Base-by-base conservation (phyloP, 2,113 vertebrate species). In the Nycticryphes semicollaris region DNA sequence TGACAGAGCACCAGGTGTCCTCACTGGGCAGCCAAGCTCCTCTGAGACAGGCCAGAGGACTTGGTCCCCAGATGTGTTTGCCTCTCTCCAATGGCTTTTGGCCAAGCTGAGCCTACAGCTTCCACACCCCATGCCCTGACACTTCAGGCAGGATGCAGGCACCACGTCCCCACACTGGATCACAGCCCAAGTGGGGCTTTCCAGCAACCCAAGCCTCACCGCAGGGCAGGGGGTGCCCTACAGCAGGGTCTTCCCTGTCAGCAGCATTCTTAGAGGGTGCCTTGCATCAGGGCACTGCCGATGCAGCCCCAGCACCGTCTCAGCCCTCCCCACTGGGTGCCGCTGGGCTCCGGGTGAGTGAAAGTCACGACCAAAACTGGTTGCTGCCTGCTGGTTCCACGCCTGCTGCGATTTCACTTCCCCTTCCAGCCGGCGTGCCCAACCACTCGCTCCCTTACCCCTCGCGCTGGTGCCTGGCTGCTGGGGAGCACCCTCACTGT, bases 251-350 rank as follows among this genome's bases (percentile, higher is more conserved):
- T 37, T 54, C 17, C 54, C 25, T 66, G 60, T 30, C 4, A 1
- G 41, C 70, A 70, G 33, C 45, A 57, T 82, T 41, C 27, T 8
- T 4, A 1, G 54, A 51, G 41, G 11, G n/a, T 18, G 43, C 4
- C 39, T 68, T 27, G 28, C 20, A 54, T 47, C 13, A 23, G 3
- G 48, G 12, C n/a, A 86, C 50, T 3, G 7, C 45, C 1, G 0
- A 89, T 83, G 35, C 3, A 0, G 27, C 78, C n/a, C 48, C 25
- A 51, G 23, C 47, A 56, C 12, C 1, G 0, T 22, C 47, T 70
- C 47, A 69, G 85, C 24, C 23, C 25, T 72, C 30, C 30, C 28
- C 0, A 1, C 3, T 0, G 6, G 39, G 45, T 0, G 0, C 43
- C 7, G 5, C 1, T 4, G 79, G 75, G 37, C 37, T 85, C 57